Evolutionary conservation across 2,888 invertebrate species (phyloP), one percentile per base, ranked within the genome.

Genomic region (Luperina testacea): DNA sequence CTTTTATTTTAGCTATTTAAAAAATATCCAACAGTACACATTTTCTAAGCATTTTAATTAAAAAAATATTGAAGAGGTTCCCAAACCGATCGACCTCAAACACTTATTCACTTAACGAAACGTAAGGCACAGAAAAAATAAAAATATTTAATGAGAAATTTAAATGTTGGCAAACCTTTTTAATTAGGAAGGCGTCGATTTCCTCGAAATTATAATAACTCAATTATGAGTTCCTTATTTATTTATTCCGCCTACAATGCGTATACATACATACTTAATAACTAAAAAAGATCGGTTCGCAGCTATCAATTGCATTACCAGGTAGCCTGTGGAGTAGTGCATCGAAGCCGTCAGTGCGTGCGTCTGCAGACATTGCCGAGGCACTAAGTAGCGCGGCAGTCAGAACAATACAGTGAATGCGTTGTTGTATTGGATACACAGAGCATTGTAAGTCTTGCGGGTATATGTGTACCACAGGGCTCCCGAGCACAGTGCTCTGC

Each of bases 91-190:
- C 85, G 72, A 82, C 77, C 84, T 76, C 70, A 73, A 83, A 73
- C 72, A 82, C 78, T 80, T 85, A 85, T 84, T 86, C 82, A 76
- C 78, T 85, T 84, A 81, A 88, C 88, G 80, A 84, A 77, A 74
- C 61, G 45, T 64, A 76, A 72, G 59, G 65, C 63, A 38, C 65
- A n/a, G 61, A 69, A 80, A 78, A 85, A 77, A 78, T 65, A 87
- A 38, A 69, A 83, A 81, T 32, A 42, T 77, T 87, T 81, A 77
- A 79, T 75, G 53, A 75, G 69, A 77, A 75, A 71, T 75, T 74
- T 77, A 72, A 84, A 68, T 79, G 72, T 82, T 77, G 17, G 75
- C 72, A 77, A 84, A 77, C 77, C 77, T 77, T 83, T 75, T 87
- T 81, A 82, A 82, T 88, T 80, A 84, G 74, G 24, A 63, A 72